Evolutionary conservation across 2,797 vertebrate genomes (phyloP).

Genomic region (Falco naumanni): DNA sequence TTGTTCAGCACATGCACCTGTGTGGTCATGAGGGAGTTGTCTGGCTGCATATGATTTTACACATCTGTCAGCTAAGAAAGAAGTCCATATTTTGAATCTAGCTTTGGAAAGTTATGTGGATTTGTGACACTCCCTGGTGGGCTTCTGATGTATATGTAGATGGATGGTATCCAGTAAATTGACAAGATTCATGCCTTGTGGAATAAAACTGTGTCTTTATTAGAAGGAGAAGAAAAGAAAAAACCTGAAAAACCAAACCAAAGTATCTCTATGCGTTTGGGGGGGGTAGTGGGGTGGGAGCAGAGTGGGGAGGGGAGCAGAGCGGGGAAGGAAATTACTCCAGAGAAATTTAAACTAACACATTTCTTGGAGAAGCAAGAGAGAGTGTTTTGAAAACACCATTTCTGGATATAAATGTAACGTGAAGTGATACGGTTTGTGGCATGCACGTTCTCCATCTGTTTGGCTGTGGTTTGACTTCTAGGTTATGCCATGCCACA

Average conservation of each 20-base stretch:
- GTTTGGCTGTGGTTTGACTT: constrained; percentile 51
- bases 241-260: neutral
- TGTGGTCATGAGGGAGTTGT: constrained; percentile 69
- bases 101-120: constrained; percentile 70
- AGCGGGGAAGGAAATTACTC: neutral
- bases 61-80: constrained; percentile 79
- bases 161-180: constrained; percentile 65
- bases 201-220: constrained; percentile 1
- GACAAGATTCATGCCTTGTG: constrained; percentile 58
- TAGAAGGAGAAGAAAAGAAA: neutral
- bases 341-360: neutral
- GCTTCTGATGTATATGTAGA: constrained; percentile 69
- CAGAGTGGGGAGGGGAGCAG: no score
- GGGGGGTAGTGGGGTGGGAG: no score
- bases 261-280: neutral
- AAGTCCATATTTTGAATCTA: constrained; percentile 71
- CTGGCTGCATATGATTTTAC: constrained; percentile 74
- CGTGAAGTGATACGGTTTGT: neutral
- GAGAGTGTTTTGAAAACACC: constrained; percentile 11
- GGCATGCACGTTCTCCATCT: constrained; percentile 16
- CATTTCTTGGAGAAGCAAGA: neutral
- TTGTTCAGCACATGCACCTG: constrained; percentile 71
- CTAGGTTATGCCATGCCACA: constrained; percentile 44
- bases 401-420: constrained; percentile 3
- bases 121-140: constrained; percentile 76